Evolutionary conservation across 30 jellyfish, hydroid and myxozoan species (phyloP).

Genomic region (Chironex yamaguchii): DNA sequence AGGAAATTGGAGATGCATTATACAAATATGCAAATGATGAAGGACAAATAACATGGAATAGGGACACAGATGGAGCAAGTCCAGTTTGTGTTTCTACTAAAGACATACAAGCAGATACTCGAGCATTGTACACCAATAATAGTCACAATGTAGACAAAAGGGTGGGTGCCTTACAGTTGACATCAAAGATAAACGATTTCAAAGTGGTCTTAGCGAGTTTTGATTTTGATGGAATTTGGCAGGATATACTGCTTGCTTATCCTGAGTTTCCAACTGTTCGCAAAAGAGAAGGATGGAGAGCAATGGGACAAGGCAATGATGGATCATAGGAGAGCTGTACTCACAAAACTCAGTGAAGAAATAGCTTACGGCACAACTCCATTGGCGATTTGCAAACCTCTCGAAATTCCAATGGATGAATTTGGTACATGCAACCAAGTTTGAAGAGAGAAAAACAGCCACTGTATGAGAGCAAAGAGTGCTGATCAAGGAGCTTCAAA

Average conservation of each 20-base stretch:
- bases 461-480: conserved; percentile 37
- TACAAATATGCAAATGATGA: conserved; percentile 7
- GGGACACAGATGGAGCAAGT: conserved; percentile 45
- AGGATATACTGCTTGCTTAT: conserved; percentile 13
- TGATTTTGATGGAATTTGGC: conserved; percentile 15
- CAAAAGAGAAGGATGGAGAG: conserved; percentile 38
- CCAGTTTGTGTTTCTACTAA: conserved; percentile 32
- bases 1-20: conserved; percentile 18
- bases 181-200: conserved; percentile 26
- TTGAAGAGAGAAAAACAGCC: conserved; percentile 29
- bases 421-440: conserved; percentile 15
- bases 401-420: conserved; percentile 13
- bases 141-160: conserved; percentile 32
- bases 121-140: conserved; percentile 51
- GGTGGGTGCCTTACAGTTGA: conserved; percentile 35
- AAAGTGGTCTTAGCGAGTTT: conserved; percentile 6
- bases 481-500: conserved; percentile 31
- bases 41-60: conserved; percentile 29
- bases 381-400: conserved; percentile 50
- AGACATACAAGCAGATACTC: conserved; percentile 41
- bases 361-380: conserved; percentile 29
- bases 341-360: conserved; percentile 12
- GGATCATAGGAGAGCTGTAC: conserved; percentile 53
- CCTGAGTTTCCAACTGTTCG: conserved; percentile 38
- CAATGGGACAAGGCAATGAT: conserved; percentile 48